These are phyloP conservation scores for Oryctolagus cuniculus DNA, from an alignment of 2,113 vertebrate genomes.

Conservation along the genomic window DNA sequence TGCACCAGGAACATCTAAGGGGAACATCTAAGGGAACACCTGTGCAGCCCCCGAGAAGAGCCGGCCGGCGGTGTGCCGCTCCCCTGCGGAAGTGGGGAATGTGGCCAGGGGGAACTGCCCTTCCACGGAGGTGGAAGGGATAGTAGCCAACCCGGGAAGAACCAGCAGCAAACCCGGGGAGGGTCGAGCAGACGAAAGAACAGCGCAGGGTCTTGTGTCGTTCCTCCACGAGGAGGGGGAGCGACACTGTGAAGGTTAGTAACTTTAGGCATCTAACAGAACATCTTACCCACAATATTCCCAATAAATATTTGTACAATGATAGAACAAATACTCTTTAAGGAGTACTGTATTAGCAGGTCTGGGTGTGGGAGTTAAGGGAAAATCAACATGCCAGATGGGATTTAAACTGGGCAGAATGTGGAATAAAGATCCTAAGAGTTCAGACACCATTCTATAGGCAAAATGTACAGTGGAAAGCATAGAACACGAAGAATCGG, in stretches of 20 bases:
- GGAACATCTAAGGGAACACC: too few species aligned
- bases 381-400: constrained; percentile 14
- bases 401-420: constrained; percentile 34
- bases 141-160: too few species aligned
- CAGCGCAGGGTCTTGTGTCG: too few species aligned
- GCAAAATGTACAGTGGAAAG: not conserved
- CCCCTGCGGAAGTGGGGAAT: too few species aligned
- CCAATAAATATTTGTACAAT: not conserved
- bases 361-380: not conserved
- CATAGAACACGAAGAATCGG: not conserved
- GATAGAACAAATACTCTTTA: constrained; percentile 37
- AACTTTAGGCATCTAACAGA: constrained; percentile 14
- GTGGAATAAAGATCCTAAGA: constrained; percentile 38
- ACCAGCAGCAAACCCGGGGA: too few species aligned
- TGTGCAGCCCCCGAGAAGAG: too few species aligned
- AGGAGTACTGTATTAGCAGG: constrained; percentile 56
- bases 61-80: too few species aligned
- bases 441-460: constrained; percentile 31
- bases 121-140: too few species aligned
- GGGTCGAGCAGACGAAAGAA: too few species aligned
- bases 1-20: too few species aligned
- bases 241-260: not conserved
- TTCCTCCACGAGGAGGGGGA: too few species aligned
- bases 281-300: not conserved
- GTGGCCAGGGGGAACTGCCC: too few species aligned